phyloP scores from a whole-genome alignment of 2,797 vertebrate species.

The Melanitta fusca region DNA sequence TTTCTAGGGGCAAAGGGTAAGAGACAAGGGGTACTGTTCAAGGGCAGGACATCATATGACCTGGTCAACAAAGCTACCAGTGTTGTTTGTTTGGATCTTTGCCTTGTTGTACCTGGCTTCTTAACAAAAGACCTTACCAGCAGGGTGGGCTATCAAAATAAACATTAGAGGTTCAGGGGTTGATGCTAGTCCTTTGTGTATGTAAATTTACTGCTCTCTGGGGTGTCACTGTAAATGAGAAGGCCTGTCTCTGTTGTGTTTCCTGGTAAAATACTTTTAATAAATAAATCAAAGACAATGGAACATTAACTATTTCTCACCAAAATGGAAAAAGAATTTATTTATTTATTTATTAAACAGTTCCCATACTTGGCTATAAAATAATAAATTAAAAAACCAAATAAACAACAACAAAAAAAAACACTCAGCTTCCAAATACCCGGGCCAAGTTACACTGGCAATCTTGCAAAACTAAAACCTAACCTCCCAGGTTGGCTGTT shows the following conservation, averaged over 20 bases:
- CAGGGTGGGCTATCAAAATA: conserved; percentile 84
- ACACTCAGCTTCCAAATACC: background rate
- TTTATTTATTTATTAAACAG: background rate
- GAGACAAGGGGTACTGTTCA: conserved; percentile 78
- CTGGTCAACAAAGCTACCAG: conserved; percentile 76
- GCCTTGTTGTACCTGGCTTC: conserved; percentile 84
- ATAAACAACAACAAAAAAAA: background rate
- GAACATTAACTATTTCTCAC: conserved; percentile 76
- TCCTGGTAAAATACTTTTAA: conserved; percentile 84
- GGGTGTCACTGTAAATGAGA: conserved; percentile 81
- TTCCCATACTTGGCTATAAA: background rate
- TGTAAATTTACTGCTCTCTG: conserved; percentile 85
- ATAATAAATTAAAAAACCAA: background rate
- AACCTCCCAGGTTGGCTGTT: conserved; percentile 4
- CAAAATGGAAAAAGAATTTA: conserved; percentile 32
- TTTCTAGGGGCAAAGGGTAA: conserved; percentile 76
- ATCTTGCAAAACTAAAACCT: background rate
- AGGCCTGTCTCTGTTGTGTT: conserved; percentile 82
- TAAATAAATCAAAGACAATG: conserved; percentile 85
- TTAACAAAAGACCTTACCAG: conserved; percentile 85
- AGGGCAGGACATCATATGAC: conserved; percentile 84
- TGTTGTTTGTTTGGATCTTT: conserved; percentile 63
- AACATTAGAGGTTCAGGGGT: conserved; percentile 85
- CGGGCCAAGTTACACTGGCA: background rate
- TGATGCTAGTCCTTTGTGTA: conserved; percentile 83